phyloP scores from a whole-genome alignment of 2,888 invertebrate genomes.

The Trichopria drosophilae region DNA sequence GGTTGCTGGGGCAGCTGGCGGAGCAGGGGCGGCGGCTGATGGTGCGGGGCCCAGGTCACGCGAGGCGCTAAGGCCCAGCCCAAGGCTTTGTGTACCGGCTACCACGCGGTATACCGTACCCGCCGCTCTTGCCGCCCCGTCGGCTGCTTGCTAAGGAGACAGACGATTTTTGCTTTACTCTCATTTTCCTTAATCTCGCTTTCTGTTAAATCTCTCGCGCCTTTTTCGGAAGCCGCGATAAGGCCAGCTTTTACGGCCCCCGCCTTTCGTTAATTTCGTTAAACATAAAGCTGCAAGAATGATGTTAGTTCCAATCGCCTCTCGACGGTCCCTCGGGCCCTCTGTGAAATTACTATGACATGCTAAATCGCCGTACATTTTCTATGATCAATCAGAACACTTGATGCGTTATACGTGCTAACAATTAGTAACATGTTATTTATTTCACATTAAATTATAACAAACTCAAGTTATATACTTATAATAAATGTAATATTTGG shows the following conservation, averaged over 20 bases:
- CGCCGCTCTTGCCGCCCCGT: slow-evolving; percentile 78
- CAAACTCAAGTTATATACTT: too few species aligned
- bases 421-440: too few species aligned
- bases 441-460: too few species aligned
- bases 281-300: slow-evolving; percentile 9
- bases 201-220: slow-evolving; percentile 19
- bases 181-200: slow-evolving; percentile 31
- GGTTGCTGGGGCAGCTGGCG: slow-evolving; percentile 43
- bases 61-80: slow-evolving; percentile 69
- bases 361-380: too few species aligned
- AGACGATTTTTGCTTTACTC: slow-evolving; percentile 38
- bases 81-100: slow-evolving; percentile 76
- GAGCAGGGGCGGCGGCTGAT: slow-evolving; percentile 44
- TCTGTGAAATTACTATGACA: too few species aligned
- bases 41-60: slow-evolving; percentile 58
- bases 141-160: slow-evolving; percentile 72
- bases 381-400: too few species aligned
- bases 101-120: slow-evolving; percentile 79
- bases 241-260: too few species aligned
- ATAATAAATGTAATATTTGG: too few species aligned
- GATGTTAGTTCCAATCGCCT: slow-evolving; percentile 1
- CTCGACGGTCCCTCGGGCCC: too few species aligned
- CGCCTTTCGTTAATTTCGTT: neutral
- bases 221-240: slow-evolving; percentile 8
- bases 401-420: too few species aligned